Evolutionary conservation across 2,888 invertebrate species (phyloP).

Genomic region (Eudemis profundana): DNA sequence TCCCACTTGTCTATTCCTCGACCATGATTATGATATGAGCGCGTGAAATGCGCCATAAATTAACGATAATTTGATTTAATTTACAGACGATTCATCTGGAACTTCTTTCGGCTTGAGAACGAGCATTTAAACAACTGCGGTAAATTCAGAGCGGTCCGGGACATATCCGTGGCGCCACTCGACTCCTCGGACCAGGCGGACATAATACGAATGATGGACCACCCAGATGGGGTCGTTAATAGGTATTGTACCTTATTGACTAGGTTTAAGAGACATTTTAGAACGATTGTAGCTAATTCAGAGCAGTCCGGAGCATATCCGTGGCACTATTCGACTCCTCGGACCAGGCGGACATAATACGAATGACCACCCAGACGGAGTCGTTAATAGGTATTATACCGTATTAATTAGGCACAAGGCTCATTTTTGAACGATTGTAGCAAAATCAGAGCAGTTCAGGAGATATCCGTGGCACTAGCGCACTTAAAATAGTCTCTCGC

Average conservation of each 20-base stretch:
- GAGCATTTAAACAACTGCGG: conserved; percentile 99
- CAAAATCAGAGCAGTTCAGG: conserved; percentile 98
- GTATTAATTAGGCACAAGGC: neutral
- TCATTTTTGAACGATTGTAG: conserved; percentile 94
- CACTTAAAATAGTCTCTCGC: no score
- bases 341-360: conserved; percentile 94
- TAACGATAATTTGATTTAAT: conserved; percentile 42
- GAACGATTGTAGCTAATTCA: conserved; percentile 99
- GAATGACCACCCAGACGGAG: conserved; percentile 97
- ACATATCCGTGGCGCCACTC: conserved; percentile 97
- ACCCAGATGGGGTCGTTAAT: conserved; percentile 94
- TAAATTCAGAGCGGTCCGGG: conserved; percentile 98
- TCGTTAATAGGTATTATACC: conserved; percentile 87
- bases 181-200: conserved; percentile 96
- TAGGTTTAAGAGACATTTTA: no score
- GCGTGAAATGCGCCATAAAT: no score
- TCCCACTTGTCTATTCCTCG: no score
- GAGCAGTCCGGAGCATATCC: conserved; percentile 98
- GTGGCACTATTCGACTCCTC: conserved; percentile 97
- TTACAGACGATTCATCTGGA: conserved; percentile 97
- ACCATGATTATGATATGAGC: no score
- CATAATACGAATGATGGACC: conserved; percentile 98
- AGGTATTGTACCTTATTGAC: conserved; percentile 77
- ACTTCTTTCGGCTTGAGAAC: conserved; percentile 99
- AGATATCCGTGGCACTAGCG: conserved; percentile 98